These are phyloP conservation scores for Artemisiospiza belli DNA, from an alignment of 2,113 vertebrate genomes.

Conservation along the genomic window DNA sequence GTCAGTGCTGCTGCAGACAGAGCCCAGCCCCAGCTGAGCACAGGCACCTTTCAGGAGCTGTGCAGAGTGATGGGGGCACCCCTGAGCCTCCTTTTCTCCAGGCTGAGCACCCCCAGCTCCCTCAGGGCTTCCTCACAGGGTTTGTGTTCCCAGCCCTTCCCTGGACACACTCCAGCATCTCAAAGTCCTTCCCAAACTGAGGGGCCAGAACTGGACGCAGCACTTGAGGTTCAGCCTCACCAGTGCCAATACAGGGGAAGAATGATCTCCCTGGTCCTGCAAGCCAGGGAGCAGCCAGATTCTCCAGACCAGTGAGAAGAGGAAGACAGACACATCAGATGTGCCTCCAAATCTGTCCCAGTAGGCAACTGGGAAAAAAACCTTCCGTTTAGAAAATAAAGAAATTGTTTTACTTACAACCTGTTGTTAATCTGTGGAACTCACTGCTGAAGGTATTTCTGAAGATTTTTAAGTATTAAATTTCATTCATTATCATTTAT, in stretches of 20 bases:
- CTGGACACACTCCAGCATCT: background rate
- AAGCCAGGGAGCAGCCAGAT: background rate
- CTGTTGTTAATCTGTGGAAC: background rate
- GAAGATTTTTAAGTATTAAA: background rate
- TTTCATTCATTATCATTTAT: background rate
- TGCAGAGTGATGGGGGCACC: fast-evolving
- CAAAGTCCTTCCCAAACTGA: background rate
- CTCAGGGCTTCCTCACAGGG: background rate
- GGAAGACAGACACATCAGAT: background rate
- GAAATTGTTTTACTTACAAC: background rate
- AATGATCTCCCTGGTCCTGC: background rate
- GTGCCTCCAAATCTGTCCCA: background rate
- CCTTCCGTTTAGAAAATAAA: background rate
- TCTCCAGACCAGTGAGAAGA: background rate
- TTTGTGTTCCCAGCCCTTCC: background rate
- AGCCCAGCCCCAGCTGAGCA: background rate
- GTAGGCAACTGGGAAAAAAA: background rate
- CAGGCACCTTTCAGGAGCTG: background rate
- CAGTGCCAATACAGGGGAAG: background rate
- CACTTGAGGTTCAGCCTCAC: background rate
- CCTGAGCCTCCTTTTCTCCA: background rate
- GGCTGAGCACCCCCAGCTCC: background rate
- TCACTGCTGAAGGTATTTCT: background rate
- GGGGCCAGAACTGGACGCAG: background rate
- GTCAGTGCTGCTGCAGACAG: background rate